phyloP scores from a whole-genome alignment of 2,797 vertebrate species.

The Valencia hispanica region DNA sequence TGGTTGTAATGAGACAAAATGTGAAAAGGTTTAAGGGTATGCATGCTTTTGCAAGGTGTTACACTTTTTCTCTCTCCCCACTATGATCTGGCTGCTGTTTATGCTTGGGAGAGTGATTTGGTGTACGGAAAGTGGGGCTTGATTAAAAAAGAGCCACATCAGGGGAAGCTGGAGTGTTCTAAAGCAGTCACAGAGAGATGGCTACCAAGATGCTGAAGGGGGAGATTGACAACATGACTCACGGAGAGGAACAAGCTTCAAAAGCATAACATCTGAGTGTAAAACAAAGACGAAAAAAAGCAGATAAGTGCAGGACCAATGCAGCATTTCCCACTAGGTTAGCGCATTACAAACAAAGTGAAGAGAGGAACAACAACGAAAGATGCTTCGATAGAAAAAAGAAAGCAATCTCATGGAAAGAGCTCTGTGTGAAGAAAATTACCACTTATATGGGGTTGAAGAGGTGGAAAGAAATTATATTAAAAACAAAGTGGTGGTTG shows the following conservation, averaged over 20 bases:
- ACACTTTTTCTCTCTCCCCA: slow-evolving; percentile 10
- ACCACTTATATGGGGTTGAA: slow-evolving; percentile 25
- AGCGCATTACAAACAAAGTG: slow-evolving; percentile 34
- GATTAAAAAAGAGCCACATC: slow-evolving; percentile 66
- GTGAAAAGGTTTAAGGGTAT: background rate
- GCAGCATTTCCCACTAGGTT: slow-evolving; percentile 26
- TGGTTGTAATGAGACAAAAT: background rate
- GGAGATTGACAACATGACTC: slow-evolving; percentile 59
- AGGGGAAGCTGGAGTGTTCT: slow-evolving; percentile 51
- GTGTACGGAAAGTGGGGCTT: slow-evolving; percentile 64
- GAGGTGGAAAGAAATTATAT: slow-evolving; percentile 48
- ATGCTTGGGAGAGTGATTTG: slow-evolving; percentile 67
- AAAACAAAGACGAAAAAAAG: background rate
- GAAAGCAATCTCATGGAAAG: slow-evolving; percentile 43
- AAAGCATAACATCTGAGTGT: slow-evolving; percentile 24
- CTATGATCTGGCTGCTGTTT: slow-evolving; percentile 53
- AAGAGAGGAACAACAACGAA: slow-evolving; percentile 20
- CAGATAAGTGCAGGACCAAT: slow-evolving; percentile 19
- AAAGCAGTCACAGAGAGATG: slow-evolving; percentile 42
- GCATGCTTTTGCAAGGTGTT: background rate
- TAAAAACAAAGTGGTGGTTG: slow-evolving; percentile 46
- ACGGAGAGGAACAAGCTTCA: slow-evolving; percentile 15
- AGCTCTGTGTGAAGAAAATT: slow-evolving; percentile 39
- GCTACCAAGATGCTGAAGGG: slow-evolving; percentile 42
- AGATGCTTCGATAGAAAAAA: slow-evolving; percentile 35